Evolutionary conservation across 2,888 invertebrate genomes (phyloP).

Genomic region (Magallana nippona): DNA sequence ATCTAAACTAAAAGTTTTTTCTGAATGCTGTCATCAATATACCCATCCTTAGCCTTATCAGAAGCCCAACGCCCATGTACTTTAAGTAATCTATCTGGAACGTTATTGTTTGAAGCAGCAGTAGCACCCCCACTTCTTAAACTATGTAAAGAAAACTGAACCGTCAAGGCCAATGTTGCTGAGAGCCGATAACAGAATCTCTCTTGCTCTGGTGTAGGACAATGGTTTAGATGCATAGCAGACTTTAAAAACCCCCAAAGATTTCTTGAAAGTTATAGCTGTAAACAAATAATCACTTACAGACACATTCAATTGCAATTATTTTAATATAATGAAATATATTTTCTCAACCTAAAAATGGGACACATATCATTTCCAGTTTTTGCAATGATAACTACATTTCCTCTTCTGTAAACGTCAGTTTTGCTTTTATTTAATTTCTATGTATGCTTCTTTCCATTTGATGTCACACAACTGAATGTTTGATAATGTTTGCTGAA

Average conservation of each 20-base stretch:
- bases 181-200: constrained; percentile 32
- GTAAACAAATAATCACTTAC: constrained; percentile 28
- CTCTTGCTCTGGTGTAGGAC: constrained; percentile 39
- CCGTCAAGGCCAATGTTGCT: constrained; percentile 12
- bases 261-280: constrained; percentile 18
- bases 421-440: constrained; percentile 35
- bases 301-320: neutral
- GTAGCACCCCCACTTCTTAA: constrained; percentile 38
- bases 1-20: constrained; percentile 37
- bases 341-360: constrained; percentile 22
- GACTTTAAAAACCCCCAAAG: neutral
- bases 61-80: constrained; percentile 37
- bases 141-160: constrained; percentile 43
- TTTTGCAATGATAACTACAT: constrained; percentile 31
- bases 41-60: constrained; percentile 41
- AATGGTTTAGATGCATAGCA: constrained; percentile 31
- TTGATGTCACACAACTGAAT: constrained; percentile 19
- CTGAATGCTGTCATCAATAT: constrained; percentile 38
- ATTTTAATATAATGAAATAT: neutral
- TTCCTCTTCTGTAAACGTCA: constrained; percentile 32
- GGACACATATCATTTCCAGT: constrained; percentile 42
- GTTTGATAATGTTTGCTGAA: constrained; percentile 34
- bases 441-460: neutral
- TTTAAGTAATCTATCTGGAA: constrained; percentile 39
- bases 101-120: constrained; percentile 32